These are phyloP conservation scores for Sacculina carcini DNA, from an alignment of 2,888 invertebrate genomes.

Conservation along the genomic window DNA sequence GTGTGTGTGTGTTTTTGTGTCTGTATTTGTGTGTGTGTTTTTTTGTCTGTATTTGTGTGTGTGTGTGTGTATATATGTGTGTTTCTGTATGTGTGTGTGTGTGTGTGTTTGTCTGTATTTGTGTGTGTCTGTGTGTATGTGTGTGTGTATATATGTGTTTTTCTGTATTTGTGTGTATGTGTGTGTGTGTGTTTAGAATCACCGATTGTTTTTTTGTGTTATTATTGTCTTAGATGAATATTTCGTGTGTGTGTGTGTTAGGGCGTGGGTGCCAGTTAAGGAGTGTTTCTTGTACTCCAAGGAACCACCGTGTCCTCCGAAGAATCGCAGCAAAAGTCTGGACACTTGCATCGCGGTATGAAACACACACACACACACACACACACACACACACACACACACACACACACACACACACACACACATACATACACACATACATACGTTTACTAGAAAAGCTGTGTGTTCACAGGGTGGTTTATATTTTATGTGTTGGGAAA, in stretches of 20 bases:
- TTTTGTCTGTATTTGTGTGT: background rate
- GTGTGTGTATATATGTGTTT: too few relatives aligned
- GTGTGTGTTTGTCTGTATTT: slow-evolving; percentile 1
- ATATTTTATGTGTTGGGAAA: too few relatives aligned
- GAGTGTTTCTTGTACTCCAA: slow-evolving; percentile 60
- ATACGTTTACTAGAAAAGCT: too few relatives aligned
- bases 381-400: too few relatives aligned
- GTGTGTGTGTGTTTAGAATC: background rate
- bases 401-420: too few relatives aligned
- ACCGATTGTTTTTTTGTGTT: too few relatives aligned
- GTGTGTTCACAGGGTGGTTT: too few relatives aligned
- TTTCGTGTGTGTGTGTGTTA: slow-evolving; percentile 15
- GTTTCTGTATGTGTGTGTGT: background rate
- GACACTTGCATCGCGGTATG: slow-evolving; percentile 32
- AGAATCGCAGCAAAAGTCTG: slow-evolving; percentile 30
- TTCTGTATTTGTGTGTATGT: background rate
- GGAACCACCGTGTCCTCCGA: slow-evolving; percentile 28
- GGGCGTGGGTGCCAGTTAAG: slow-evolving; percentile 61
- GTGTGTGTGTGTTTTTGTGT: slow-evolving; percentile 39
- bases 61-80: too few relatives aligned
- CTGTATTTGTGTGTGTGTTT: background rate
- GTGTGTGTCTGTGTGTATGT: background rate
- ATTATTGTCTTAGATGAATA: background rate
- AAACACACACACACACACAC: too few relatives aligned
- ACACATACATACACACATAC: too few relatives aligned